phyloP scores from a whole-genome alignment of 2,113 vertebrate species.

The Solea senegalensis region DNA sequence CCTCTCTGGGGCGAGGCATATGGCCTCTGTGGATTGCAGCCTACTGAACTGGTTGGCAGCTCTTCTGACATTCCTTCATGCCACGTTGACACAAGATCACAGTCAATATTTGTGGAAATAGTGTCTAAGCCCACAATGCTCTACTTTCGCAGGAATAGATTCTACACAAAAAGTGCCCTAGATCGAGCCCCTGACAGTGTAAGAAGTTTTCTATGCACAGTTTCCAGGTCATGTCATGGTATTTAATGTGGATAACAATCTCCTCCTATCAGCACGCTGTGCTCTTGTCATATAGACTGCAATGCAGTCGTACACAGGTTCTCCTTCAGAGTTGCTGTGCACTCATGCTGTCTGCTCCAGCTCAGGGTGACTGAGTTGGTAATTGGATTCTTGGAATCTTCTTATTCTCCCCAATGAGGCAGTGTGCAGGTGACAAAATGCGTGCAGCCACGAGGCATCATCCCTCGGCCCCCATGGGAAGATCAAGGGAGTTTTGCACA shows the following conservation, averaged over 20 bases:
- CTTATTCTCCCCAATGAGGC: slow-evolving; percentile 72
- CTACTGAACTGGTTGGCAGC: slow-evolving; percentile 68
- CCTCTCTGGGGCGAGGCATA: slow-evolving; percentile 58
- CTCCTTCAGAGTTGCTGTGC: slow-evolving; percentile 45
- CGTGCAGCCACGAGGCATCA: slow-evolving; percentile 65
- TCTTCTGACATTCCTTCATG: slow-evolving; percentile 68
- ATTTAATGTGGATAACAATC: slow-evolving; percentile 55
- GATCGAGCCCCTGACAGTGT: slow-evolving; percentile 32
- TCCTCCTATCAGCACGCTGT: slow-evolving; percentile 18
- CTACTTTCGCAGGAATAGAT: slow-evolving; percentile 53
- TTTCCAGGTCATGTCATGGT: slow-evolving; percentile 45
- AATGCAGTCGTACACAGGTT: slow-evolving; percentile 15
- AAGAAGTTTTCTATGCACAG: slow-evolving; percentile 9
- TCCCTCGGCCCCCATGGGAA: slow-evolving; percentile 54
- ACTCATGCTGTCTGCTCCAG: slow-evolving; percentile 47
- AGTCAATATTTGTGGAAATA: slow-evolving; percentile 55
- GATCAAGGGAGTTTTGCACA: slow-evolving; percentile 70
- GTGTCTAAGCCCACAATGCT: slow-evolving; percentile 53
- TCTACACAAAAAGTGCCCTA: slow-evolving; percentile 41
- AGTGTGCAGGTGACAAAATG: slow-evolving; percentile 68
- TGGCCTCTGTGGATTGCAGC: slow-evolving; percentile 63
- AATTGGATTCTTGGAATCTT: slow-evolving; percentile 79
- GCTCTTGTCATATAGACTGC: slow-evolving; percentile 35
- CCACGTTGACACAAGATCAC: slow-evolving; percentile 60
- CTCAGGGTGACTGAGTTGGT: slow-evolving; percentile 64